Conservation (phyloP, 2,797 vertebrate species). For the Ceryle rudis region DNA sequence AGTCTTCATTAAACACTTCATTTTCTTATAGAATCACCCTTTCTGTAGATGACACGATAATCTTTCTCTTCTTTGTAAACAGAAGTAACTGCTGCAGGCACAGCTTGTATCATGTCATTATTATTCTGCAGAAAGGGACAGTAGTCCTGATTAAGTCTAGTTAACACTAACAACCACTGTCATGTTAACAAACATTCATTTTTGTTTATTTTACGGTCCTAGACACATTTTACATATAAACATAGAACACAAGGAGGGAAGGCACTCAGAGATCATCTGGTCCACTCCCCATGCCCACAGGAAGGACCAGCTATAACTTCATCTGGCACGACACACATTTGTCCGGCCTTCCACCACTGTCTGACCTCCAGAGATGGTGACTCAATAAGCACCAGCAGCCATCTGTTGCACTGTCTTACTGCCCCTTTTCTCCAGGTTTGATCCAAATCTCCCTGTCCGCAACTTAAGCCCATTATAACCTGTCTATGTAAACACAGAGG, state of each 20-base stretch:
- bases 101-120: neutral
- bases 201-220: neutral
- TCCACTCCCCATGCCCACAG: neutral
- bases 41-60: neutral
- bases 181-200: neutral
- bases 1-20: neutral
- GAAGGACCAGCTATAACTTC: neutral
- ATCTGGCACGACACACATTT: neutral
- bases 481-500: neutral
- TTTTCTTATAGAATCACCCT: neutral
- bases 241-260: neutral
- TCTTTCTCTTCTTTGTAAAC: neutral
- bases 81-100: neutral
- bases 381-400: neutral
- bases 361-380: neutral
- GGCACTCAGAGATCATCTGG: neutral
- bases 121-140: neutral
- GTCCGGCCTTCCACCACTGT: neutral
- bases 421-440: neutral
- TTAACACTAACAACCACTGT: conserved; percentile 4
- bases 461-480: neutral
- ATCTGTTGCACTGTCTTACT: too few species aligned
- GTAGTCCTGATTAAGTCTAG: conserved; percentile 27
- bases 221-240: neutral
- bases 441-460: neutral